phyloP scores from a whole-genome alignment of 2,888 invertebrate species.

The Pomacea canaliculata region DNA sequence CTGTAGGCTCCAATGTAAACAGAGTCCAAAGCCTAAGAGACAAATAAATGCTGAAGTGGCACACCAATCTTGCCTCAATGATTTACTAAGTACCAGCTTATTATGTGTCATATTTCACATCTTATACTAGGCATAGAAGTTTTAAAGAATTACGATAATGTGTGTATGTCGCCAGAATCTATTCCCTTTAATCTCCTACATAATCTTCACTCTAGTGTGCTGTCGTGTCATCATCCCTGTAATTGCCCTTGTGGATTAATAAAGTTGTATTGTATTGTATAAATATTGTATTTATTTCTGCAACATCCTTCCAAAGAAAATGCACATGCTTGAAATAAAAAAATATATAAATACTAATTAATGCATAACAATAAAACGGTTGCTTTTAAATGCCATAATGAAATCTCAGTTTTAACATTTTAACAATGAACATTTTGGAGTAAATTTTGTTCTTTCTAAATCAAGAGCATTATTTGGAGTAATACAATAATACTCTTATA shows the following conservation, averaged over 20 bases:
- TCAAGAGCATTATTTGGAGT: not conserved
- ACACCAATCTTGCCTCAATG: not conserved
- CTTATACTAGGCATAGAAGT: not conserved
- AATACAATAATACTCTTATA: not conserved
- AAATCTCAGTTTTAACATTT: too few relatives aligned
- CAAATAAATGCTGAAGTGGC: constrained; percentile 7
- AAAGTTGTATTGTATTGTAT: too few relatives aligned
- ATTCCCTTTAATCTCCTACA: too few relatives aligned
- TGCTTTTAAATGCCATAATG: too few relatives aligned
- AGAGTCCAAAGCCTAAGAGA: constrained; percentile 69
- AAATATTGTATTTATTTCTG: not conserved
- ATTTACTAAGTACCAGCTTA: not conserved
- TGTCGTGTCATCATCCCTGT: too few relatives aligned
- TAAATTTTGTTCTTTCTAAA: not conserved
- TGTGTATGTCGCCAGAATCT: too few relatives aligned
- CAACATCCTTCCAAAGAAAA: not conserved
- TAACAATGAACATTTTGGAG: too few relatives aligned
- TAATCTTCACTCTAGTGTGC: too few relatives aligned
- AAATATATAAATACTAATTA: too few relatives aligned
- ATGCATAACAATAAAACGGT: too few relatives aligned
- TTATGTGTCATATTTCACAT: not conserved
- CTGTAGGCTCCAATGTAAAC: constrained; percentile 73
- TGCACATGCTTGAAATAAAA: too few relatives aligned
- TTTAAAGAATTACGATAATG: not conserved
- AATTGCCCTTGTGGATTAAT: too few relatives aligned